Base-by-base conservation (phyloP, 64 coral and sea anemone genomes). In the Orbicella faveolata region DNA sequence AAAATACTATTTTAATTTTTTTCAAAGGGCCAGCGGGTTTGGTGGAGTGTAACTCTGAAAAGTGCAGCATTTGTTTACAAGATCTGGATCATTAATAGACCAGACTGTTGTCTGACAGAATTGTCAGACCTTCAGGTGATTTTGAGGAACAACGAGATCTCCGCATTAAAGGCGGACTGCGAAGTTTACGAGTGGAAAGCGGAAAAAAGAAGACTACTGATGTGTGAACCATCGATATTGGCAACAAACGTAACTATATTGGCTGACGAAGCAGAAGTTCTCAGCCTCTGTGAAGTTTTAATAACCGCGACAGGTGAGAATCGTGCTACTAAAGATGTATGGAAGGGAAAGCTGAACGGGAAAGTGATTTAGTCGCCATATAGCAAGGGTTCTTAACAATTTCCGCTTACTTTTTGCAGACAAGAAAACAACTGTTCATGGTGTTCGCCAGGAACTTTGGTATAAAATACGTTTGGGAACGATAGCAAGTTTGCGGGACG, bases 361-460 rank as follows among this genome's bases (percentile, higher is more conserved):
- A 70, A 70, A 33, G n/a, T 33, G 4, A 26, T 6, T 70, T 11
- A 25, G 67, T 26, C 10, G 21, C 2, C 9, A 7, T 70, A 6
- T 23, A 26, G 23, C 21, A 25, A 7, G 7, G 30, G n/a, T 10
- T 70, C 25, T 70, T 70, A 21, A 70, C n/a, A 25, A 70, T 70
- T 70, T 68, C 19, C 23, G 30, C 23, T 52, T 54, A 19, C 0
- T 26, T 18, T 25, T 12, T 57, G 15, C 62, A 83, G 81, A 68
- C 4, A 35, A 23, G 16, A 19, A 83, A 23, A 2, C 37, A 35
- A 34, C 20, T 15, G 25, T 52, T 18, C 81, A 87, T 54, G 90
- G 90, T 25, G 90, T 92, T 39, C 82, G 76, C 36, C 90, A 92
- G 35, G 83, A 92, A 15, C 74, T 92, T 19, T 92, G 90, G 90